These are phyloP conservation scores for Macquaria australasica DNA, from an alignment of 2,113 vertebrate genomes.

Conservation along the genomic window DNA sequence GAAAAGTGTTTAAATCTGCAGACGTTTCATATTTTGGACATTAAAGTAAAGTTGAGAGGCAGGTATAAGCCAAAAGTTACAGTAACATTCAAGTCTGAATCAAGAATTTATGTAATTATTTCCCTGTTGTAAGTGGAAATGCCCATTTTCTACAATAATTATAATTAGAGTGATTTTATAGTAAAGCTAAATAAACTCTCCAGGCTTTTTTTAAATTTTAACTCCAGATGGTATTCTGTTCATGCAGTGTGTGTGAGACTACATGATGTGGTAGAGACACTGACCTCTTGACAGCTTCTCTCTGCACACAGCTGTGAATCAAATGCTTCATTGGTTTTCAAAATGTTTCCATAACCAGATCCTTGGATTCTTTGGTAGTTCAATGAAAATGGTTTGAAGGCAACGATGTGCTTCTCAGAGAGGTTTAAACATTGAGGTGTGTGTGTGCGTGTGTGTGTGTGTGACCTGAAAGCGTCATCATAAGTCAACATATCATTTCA, in stretches of 20 bases:
- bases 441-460: too few relatives aligned
- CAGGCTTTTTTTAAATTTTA: constrained; percentile 21
- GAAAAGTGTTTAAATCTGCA: constrained; percentile 2
- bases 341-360: constrained; percentile 61
- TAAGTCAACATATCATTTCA: constrained; percentile 37
- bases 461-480: constrained; percentile 18
- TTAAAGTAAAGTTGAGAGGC: not conserved
- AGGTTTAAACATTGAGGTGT: constrained; percentile 15
- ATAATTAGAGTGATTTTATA: constrained; percentile 36
- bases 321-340: constrained; percentile 60
- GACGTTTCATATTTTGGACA: not conserved
- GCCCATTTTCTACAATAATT: constrained; percentile 5
- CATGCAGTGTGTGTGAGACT: constrained; percentile 40
- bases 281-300: constrained; percentile 65
- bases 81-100: not conserved
- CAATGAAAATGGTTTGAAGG: constrained; percentile 27
- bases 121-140: not conserved
- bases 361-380: constrained; percentile 40
- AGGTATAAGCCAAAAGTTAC: not conserved
- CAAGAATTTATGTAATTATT: not conserved
- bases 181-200: constrained; percentile 29
- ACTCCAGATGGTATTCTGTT: constrained; percentile 66
- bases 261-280: constrained; percentile 58
- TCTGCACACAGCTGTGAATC: constrained; percentile 69
- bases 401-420: constrained; percentile 2